Evolutionary conservation across 2,888 invertebrate genomes (phyloP), one percentile per base, ranked within the genome.

Genomic region (Drosophila quinaria): DNA sequence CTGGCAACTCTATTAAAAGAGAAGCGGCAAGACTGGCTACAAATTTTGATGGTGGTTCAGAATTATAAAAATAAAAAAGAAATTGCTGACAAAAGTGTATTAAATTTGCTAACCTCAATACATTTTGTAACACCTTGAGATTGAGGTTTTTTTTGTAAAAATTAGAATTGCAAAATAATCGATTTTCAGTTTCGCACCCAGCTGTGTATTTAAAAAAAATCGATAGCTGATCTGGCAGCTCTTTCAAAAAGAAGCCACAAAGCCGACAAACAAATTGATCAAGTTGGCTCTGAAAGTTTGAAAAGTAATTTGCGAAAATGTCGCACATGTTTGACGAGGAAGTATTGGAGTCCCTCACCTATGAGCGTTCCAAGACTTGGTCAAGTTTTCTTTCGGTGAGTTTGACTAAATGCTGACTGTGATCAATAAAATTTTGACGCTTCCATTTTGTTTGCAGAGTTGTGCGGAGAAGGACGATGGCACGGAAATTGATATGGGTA

Each of bases 351-450:
- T 55, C 83, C 3, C 11, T 86, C 6, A 47, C 70, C 1, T 92
- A 76, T 58, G 85, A 90, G 54, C 90, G 92, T 22, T 91, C 89
- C 0, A 92, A 88, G 60, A n/a, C 6, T 1, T 92, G 92, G 92
- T 60, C 90, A 0, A 76, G 55, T 4, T 60, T 83, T 31, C 42
- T 92, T 0, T 70, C 82, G 67, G 92, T 92, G 62, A 65, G 70
- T 39, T 11, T 35, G 17, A 4, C 0, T 11, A 0, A 2, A n/a
- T 37, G 3, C 13, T 35, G 1, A 9, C 11, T n/a, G 37, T 46
- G 29, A n/a, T n/a, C 31, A 33, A 29, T 5, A 46, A 1, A 4
- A 17, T 62, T 47, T 17, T 9, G 35, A 55, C 25, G 31, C 19
- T 52, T 50, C 4, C 15, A 46, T 10, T 46, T 13, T 15, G 6